These are phyloP conservation scores for Nemotelus pantherinus DNA, from an alignment of 2,888 invertebrate species.

Conservation along the genomic window DNA sequence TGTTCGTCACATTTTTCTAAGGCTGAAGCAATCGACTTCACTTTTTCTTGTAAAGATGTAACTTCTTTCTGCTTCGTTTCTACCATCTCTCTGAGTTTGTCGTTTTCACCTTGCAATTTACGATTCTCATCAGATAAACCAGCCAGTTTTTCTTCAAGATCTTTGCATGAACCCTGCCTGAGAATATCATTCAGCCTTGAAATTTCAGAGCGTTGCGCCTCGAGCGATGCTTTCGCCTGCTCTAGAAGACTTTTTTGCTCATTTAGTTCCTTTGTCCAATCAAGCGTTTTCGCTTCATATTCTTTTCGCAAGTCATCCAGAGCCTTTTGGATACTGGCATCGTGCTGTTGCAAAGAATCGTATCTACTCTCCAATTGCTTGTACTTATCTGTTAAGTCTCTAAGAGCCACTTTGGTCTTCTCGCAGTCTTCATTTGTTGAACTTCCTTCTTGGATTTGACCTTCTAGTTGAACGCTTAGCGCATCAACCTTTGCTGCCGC, in stretches of 20 bases:
- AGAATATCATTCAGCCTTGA: constrained; percentile 26
- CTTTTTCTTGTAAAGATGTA: constrained; percentile 1
- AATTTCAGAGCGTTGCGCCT: constrained; percentile 36
- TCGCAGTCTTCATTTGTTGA: constrained; percentile 5
- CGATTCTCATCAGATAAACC: constrained; percentile 16
- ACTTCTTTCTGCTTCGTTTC: constrained; percentile 20
- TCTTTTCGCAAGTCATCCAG: constrained; percentile 31
- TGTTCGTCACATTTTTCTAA: constrained; percentile 6
- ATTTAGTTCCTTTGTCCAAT: constrained; percentile 26
- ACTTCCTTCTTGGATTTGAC: background rate
- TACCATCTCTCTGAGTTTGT: background rate
- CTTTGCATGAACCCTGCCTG: constrained; percentile 21
- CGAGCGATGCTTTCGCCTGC: constrained; percentile 39
- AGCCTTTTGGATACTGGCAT: constrained; percentile 19
- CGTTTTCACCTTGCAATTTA: constrained; percentile 13
- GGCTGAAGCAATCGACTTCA: background rate
- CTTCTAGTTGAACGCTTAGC: background rate
- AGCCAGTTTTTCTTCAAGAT: constrained; percentile 13
- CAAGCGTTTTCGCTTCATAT: constrained; percentile 15
- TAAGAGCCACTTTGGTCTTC: constrained; percentile 2
- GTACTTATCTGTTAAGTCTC: constrained; percentile 3
- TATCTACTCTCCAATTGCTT: constrained; percentile 19
- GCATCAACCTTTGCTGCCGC: background rate
- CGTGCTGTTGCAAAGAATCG: constrained; percentile 27
- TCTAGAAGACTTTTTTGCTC: constrained; percentile 27